Base-by-base conservation (phyloP, 2,797 vertebrate species). In the Chelon labrosus region DNA sequence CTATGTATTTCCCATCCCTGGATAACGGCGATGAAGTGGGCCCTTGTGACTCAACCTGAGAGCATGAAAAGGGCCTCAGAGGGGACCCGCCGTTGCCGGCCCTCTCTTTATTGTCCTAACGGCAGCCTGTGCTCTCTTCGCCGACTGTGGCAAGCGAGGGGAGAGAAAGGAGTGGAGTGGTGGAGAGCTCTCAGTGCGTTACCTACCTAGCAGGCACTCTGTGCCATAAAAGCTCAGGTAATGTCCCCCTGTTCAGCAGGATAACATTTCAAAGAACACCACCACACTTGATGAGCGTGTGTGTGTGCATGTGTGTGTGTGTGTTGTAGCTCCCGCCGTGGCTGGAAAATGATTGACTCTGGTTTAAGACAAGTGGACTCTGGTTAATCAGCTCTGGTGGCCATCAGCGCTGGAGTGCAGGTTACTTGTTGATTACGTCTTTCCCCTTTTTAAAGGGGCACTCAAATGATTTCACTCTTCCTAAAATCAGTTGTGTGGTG, bases 21-120 rank as follows among this genome's bases (percentile, higher is more conserved):
- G 83, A 83, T 91, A 88, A 90, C 85, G 80, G 77, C 50, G 20
- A 69, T 91, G 91, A 92, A 94, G 93, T 91, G 88, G 91, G 89
- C 85, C 88, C 87, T 94, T 88, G 82, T 92, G 88, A 80, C 85
- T 91, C 89, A 82, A 89, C 90, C 87, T 88, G 85, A 92, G 92
- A 90, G 88, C 90, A 69, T 91, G 89, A 85, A 92, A 90, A 92
- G 87, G 87, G 90, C 84, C 85, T 86, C 77, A 47, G 76, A 79
- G 82, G 87, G 87, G 82, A 74, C 74, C 80, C 65, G 83, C 84
- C 85, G 89, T 83, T 69, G 72, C 86, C 73, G 84, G 86, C 87
- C 87, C 89, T 80, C 87, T 89, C 87, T 80, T 89, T 87, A 89
- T 79, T 77, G 80, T 89, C 86, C 88, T 89, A 85, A 89, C 88